Base-by-base conservation (phyloP, 2,113 vertebrate genomes). In the Pterophyllum scalare region DNA sequence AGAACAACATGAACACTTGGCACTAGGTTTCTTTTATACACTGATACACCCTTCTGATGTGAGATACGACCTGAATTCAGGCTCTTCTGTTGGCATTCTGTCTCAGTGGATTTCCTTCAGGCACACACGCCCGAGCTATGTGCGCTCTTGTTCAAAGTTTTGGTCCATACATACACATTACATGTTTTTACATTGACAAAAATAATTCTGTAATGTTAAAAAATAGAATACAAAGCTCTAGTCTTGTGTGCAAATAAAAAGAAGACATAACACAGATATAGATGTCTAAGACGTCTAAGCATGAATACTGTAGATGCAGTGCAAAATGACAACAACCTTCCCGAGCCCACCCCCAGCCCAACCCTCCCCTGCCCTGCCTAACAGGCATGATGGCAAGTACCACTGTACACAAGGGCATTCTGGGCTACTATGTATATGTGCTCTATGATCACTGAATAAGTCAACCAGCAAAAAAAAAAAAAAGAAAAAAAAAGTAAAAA, bases 141-240 rank as follows among this genome's bases (percentile, higher is more conserved):
- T 83, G 90, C 88, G 86, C 92, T 91, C 84, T 82, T 82, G 85
- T 76, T 94, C 86, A 94, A 93, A 93, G 90, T 59, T 96, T 96
- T 96, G 96, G 95, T 96, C 96, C 95, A 90, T 93, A 95, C 91
- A 80, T 89, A 95, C 90, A 90, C 93, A 91, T 90, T 94, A 93
- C 74, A 93, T 90, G 88, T 93, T 94, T 72, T 95, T 92, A 96
- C 95, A 95, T 89, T 90, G 94, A 94, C 91, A 94, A 96, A 93
- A 96, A 96, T 95, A 95, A 94, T 94, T 95, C 91, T 95, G 95
- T 94, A 94, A 95, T 95, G 95, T 92, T 96, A 95, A 94, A 96
- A 96, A 94, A 95, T 95, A 95, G 94, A 95, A 94, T 95, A 95
- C 93, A 95, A 95, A 95, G 94, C 95, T 96, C 94, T 96, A 95